These are phyloP conservation scores for Mythimna albipuncta DNA, from an alignment of 2,888 invertebrate genomes.

Conservation along the genomic window DNA sequence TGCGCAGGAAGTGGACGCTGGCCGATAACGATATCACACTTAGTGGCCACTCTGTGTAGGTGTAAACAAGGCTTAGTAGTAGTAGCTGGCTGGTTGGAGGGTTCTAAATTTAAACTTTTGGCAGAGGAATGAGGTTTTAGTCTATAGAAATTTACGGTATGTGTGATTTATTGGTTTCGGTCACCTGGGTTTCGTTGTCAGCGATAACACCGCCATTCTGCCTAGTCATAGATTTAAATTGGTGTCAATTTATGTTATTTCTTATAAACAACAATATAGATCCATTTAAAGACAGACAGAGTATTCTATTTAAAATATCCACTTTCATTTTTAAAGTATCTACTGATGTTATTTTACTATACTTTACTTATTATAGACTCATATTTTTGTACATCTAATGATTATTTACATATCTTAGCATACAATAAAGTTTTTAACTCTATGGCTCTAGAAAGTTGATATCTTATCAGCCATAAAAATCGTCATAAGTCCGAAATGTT, in stretches of 20 bases:
- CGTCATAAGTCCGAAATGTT: background rate
- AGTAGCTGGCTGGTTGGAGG: slow-evolving; percentile 29
- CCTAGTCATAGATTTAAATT: no score
- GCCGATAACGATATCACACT: slow-evolving; percentile 76
- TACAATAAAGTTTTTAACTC: background rate
- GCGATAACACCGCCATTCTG: no score
- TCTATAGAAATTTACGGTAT: background rate
- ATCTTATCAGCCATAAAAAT: background rate
- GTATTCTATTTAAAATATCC: no score
- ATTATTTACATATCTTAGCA: no score
- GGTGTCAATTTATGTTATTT: no score
- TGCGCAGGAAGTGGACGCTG: slow-evolving; percentile 71
- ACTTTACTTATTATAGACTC: no score
- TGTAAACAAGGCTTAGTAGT: slow-evolving; percentile 59
- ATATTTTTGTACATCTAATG: no score
- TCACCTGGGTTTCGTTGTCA: background rate
- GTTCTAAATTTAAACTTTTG: slow-evolving; percentile 52
- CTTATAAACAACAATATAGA: no score
- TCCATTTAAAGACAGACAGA: no score
- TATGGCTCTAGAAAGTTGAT: background rate
- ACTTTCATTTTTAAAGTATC: no score
- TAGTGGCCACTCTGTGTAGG: slow-evolving; percentile 59
- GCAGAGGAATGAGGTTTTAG: slow-evolving; percentile 18
- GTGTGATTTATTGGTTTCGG: slow-evolving; percentile 5
- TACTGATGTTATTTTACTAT: no score